Conservation (phyloP, 2,113 vertebrate species). For the Theristicus caerulescens region DNA sequence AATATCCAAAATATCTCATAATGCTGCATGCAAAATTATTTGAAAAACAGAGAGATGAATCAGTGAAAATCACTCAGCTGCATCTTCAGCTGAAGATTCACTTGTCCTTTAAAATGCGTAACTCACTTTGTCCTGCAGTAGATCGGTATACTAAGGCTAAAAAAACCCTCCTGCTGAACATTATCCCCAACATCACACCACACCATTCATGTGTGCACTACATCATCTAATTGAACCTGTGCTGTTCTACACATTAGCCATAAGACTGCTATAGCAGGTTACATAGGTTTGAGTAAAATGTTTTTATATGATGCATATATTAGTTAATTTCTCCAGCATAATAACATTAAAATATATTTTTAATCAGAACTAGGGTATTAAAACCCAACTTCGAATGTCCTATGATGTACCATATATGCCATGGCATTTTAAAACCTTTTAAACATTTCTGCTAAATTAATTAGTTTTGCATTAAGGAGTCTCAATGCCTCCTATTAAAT, state of each 20-base stretch:
- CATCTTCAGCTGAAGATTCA: slow-evolving; percentile 34
- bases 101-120: slow-evolving; percentile 40
- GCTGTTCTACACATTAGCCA: slow-evolving; percentile 19
- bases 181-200: background rate
- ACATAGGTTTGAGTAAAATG: slow-evolving; percentile 68
- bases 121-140: slow-evolving; percentile 34
- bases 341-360: slow-evolving; percentile 79
- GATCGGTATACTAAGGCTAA: background rate
- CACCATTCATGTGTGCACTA: background rate
- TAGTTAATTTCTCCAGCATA: slow-evolving; percentile 72
- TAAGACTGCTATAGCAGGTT: slow-evolving; percentile 53
- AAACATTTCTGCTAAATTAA: slow-evolving; percentile 82
- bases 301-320: slow-evolving; percentile 74
- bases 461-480: slow-evolving; percentile 76
- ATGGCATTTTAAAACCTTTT: slow-evolving; percentile 81
- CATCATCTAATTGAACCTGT: slow-evolving; percentile 54
- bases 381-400: slow-evolving; percentile 74
- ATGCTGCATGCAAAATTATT: slow-evolving; percentile 60
- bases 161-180: background rate
- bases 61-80: slow-evolving; percentile 48
- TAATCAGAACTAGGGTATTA: slow-evolving; percentile 75
- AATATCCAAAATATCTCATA: slow-evolving; percentile 53
- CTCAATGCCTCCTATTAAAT: slow-evolving; percentile 75
- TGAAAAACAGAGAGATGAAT: slow-evolving; percentile 52
- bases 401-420: slow-evolving; percentile 74